These are phyloP conservation scores for Eupithecia pulchellata DNA, from an alignment of 2,888 invertebrate species.

Conservation along the genomic window DNA sequence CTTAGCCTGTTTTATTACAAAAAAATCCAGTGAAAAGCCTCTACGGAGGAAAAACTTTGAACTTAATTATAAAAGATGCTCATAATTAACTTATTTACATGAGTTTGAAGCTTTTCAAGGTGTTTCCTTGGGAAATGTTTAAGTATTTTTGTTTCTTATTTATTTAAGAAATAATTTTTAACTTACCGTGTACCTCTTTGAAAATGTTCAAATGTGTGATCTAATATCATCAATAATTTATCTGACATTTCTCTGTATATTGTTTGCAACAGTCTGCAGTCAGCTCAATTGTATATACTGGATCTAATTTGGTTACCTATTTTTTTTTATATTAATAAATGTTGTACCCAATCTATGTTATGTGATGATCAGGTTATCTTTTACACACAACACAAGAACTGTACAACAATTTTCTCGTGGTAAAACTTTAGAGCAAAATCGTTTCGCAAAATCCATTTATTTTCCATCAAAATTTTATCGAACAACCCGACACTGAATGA, in stretches of 20 bases:
- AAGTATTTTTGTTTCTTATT: constrained; percentile 3
- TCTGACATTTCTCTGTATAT: too few relatives aligned
- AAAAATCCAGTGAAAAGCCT: not conserved
- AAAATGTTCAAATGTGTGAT: not conserved
- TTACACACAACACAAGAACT: too few relatives aligned
- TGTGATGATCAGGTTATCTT: too few relatives aligned
- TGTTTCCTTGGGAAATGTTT: not conserved
- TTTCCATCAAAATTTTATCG: not conserved
- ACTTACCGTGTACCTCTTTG: not conserved
- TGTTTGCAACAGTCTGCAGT: too few relatives aligned
- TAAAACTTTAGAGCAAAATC: not conserved
- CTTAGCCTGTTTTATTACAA: too few relatives aligned
- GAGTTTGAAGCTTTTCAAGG: not conserved
- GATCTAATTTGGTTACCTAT: too few relatives aligned
- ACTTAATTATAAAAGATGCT: not conserved
- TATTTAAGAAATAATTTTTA: not conserved
- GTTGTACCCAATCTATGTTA: too few relatives aligned
- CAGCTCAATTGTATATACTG: too few relatives aligned
- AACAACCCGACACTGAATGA: not conserved
- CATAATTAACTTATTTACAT: constrained; percentile 18
- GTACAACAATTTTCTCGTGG: not conserved
- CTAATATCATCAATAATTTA: too few relatives aligned
- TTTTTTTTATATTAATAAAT: too few relatives aligned
- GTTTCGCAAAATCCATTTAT: constrained; percentile 1
- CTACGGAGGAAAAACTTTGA: not conserved